Evolutionary conservation across 2,888 invertebrate species (phyloP), one percentile per base, ranked within the genome.

Genomic region (Pharmacophagus antenor): DNA sequence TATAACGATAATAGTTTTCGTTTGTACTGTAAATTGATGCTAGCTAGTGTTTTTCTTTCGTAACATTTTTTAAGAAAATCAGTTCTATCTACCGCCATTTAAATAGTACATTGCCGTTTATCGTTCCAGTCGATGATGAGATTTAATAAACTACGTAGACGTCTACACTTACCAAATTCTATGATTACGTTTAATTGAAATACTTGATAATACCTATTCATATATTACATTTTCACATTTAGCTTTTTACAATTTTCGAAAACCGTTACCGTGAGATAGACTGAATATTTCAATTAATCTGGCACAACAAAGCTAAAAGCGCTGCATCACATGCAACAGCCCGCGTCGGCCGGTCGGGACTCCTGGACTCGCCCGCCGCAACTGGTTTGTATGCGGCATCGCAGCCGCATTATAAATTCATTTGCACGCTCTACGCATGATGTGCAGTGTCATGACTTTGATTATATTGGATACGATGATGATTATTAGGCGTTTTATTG

Each of bases 381-480:
- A 56, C 54, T 17, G 55, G 44, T 66, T 59, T 56, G 57, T 60
- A 60, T 58, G 61, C 56, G 64, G 67, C 65, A 61, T 63, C 56
- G 65, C 72, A 74, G 76, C 74, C 55, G 56, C 79, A 82, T 82
- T 82, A 81, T 81, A 82, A 81, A 82, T 82, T 84, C 80, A 85
- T 86, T 84, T 84, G 84, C 83, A 76, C 72, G 68, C 66, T 71
- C 66, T 66, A 67, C 70, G 67, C 68, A 65, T 73, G 72, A 76
- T 75, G 70, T 77, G 83, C 83, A 71, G 69, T 77, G 84, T 85
- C 85, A 85, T 84, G 84, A 77, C 75, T 80, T 77, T 79, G 76
- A 85, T 84, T 81, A 84, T 80, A 82, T 80, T 77, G 73, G 67
- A 73, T 70, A 67, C 76, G 77, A 75, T 76, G 71, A 76, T 81